These are phyloP conservation scores for Chrysomallon squamiferum DNA, from an alignment of 1,140 invertebrate species.

Conservation along the genomic window DNA sequence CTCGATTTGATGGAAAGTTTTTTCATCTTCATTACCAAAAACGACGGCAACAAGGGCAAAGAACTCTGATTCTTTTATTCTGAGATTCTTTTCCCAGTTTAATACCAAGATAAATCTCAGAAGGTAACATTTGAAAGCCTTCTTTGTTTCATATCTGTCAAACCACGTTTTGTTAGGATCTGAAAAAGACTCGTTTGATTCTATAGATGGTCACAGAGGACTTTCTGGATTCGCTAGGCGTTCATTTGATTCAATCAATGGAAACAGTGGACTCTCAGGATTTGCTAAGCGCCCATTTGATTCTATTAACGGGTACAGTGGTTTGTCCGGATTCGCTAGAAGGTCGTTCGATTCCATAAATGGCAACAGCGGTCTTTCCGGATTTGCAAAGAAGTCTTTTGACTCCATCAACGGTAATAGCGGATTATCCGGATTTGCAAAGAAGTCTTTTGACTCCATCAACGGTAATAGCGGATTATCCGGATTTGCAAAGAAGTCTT, in stretches of 20 bases:
- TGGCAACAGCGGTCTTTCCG: background rate
- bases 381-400: slow-evolving; percentile 5
- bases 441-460: slow-evolving; percentile 5
- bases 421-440: slow-evolving; percentile 3
- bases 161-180: too few relatives aligned
- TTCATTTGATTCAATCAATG: slow-evolving; percentile 18
- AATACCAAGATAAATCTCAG: too few relatives aligned
- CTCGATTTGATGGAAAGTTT: too few relatives aligned
- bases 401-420: slow-evolving; percentile 5
- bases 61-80: too few relatives aligned
- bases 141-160: too few relatives aligned
- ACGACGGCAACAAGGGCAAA: too few relatives aligned
- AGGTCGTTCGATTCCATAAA: slow-evolving; percentile 7
- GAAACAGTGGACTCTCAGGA: slow-evolving; percentile 5
- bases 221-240: slow-evolving; percentile 23
- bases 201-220: slow-evolving; percentile 11
- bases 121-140: too few relatives aligned
- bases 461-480: background rate
- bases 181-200: too few relatives aligned
- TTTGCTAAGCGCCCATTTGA: slow-evolving; percentile 21
- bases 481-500: background rate
- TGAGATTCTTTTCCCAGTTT: too few relatives aligned
- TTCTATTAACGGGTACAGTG: background rate
- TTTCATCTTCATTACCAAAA: too few relatives aligned
- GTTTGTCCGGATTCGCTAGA: slow-evolving; percentile 8